Conservation (phyloP, 2,888 invertebrate species). For the Brassicogethes aeneus region DNA sequence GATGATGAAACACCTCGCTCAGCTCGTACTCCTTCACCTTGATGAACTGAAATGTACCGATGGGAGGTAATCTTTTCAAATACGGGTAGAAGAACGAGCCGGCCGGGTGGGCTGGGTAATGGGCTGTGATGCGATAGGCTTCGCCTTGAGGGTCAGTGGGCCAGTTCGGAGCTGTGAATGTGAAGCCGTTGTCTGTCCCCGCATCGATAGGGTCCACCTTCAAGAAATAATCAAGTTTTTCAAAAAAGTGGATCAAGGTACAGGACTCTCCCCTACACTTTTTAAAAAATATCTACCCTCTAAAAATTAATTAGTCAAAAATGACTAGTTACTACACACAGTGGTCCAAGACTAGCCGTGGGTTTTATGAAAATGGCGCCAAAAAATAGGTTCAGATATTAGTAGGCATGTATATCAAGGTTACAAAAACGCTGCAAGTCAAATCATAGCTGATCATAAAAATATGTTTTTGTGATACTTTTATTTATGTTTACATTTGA, state of each 20-base stretch:
- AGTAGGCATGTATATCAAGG: too few species aligned
- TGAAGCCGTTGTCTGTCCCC: conserved; percentile 91
- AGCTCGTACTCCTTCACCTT: conserved; percentile 85
- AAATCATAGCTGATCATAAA: too few species aligned
- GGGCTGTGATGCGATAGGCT: conserved; percentile 80
- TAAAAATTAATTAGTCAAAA: too few species aligned
- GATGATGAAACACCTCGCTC: conserved; percentile 77
- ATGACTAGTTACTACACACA: too few species aligned
- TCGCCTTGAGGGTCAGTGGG: conserved; percentile 83
- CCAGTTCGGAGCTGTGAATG: conserved; percentile 96
- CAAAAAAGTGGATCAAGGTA: conserved; percentile 3
- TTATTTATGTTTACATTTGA: too few species aligned
- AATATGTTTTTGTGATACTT: too few species aligned
- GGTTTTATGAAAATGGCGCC: too few species aligned
- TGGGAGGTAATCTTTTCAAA: conserved; percentile 74
- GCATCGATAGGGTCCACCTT: conserved; percentile 88
- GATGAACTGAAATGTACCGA: conserved; percentile 85
- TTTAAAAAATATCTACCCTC: not conserved
- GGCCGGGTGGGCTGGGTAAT: conserved; percentile 85
- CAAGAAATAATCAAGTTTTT: conserved; percentile 5
- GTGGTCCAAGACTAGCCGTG: not conserved
- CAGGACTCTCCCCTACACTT: not conserved
- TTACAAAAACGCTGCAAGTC: too few species aligned
- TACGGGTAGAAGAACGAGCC: conserved; percentile 93
- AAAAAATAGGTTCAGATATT: too few species aligned